phyloP scores from a whole-genome alignment of 2,888 invertebrate species.

The Eurois occulta region DNA sequence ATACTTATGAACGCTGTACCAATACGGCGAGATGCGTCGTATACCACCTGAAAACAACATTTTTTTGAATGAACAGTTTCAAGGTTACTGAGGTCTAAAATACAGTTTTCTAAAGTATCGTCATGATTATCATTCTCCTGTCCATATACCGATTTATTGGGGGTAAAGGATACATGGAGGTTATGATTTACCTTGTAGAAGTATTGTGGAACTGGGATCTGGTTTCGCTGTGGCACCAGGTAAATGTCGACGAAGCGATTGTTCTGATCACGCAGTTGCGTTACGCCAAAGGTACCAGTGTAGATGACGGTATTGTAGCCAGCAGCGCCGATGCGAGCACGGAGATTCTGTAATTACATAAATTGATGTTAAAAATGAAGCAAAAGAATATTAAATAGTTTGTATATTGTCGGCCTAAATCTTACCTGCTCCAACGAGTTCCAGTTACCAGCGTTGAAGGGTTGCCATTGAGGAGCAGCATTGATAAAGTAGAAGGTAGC shows the following conservation, averaged over 20 bases:
- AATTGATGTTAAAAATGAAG: neutral
- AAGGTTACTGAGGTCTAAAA: neutral
- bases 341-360: constrained; percentile 75
- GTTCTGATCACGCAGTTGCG: constrained; percentile 89
- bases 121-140: neutral
- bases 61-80: neutral
- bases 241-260: constrained; percentile 83
- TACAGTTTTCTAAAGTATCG: neutral
- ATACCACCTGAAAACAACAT: constrained; percentile 84
- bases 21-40: constrained; percentile 85
- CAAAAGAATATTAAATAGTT: neutral
- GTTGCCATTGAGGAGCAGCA: constrained; percentile 92
- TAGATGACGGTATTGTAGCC: constrained; percentile 86
- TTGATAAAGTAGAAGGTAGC: constrained; percentile 92
- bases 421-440: constrained; percentile 86
- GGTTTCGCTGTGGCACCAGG: constrained; percentile 79
- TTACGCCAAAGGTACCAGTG: constrained; percentile 91
- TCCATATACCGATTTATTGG: neutral
- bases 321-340: constrained; percentile 80
- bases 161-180: neutral
- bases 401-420: neutral
- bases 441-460: constrained; percentile 91
- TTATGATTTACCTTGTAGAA: constrained; percentile 82
- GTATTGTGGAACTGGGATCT: constrained; percentile 86
- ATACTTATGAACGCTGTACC: constrained; percentile 91